phyloP scores from a whole-genome alignment of 2,113 vertebrate species.

The Microcebus murinus region DNA sequence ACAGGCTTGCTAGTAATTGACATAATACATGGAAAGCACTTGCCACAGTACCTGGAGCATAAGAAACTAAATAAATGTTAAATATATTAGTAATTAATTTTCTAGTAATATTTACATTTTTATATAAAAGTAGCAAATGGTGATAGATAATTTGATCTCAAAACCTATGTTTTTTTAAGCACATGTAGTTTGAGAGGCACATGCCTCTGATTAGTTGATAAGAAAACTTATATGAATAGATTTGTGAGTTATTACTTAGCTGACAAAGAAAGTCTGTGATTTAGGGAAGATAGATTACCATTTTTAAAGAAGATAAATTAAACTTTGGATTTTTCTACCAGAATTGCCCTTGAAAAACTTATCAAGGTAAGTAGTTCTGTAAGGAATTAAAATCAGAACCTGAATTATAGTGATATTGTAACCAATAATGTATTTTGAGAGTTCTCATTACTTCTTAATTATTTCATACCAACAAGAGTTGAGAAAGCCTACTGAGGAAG shows the following conservation, averaged over 20 bases:
- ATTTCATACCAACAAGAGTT: background rate
- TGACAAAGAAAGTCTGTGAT: background rate
- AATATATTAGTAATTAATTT: background rate
- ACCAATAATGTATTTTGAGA: background rate
- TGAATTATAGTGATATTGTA: conserved; percentile 4
- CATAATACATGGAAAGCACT: background rate
- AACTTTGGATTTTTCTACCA: background rate
- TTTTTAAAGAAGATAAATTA: conserved; percentile 5
- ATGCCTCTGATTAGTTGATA: background rate
- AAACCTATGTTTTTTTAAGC: background rate
- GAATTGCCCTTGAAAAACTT: background rate
- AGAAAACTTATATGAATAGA: background rate
- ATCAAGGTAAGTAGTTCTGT: background rate
- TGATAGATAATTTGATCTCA: background rate
- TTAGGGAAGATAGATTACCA: background rate
- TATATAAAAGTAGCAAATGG: background rate
- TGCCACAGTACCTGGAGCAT: background rate
- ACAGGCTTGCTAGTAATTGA: background rate
- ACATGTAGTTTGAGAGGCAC: background rate
- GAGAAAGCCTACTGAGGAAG: background rate
- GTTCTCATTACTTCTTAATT: background rate
- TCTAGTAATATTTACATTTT: background rate
- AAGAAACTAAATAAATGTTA: background rate
- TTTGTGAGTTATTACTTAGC: background rate
- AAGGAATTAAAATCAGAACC: background rate